Percentiles rank a stretch among this genome's conserved stretches.
phyloP scores from a whole-genome alignment of 1,140 invertebrate genomes.

The Leguminivora glycinivorella region DNA sequence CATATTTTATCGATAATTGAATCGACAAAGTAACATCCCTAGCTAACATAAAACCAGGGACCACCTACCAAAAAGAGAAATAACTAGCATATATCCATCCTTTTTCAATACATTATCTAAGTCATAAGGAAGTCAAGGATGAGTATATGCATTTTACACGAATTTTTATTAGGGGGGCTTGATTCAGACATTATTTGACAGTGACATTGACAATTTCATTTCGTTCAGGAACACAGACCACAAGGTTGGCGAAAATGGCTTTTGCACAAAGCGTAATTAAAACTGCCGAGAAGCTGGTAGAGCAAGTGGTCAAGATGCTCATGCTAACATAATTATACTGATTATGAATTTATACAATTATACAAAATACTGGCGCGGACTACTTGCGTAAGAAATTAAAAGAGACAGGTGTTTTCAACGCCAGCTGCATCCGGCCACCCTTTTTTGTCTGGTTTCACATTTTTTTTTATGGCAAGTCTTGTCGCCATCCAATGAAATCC shows the following conservation, averaged over 20 bases:
- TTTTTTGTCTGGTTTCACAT: background rate
- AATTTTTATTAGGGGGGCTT: too few relatives aligned
- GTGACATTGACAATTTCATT: conserved; percentile 1
- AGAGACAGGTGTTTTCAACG: background rate
- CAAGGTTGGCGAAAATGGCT: background rate
- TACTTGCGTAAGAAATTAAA: too few relatives aligned
- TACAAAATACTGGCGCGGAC: too few relatives aligned
- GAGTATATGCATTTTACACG: too few relatives aligned
- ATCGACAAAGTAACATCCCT: too few relatives aligned
- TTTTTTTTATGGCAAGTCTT: background rate
- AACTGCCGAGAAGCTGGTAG: background rate
- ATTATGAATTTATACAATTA: background rate
- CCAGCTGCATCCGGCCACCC: background rate
- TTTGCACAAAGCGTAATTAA: background rate
- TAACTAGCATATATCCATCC: too few relatives aligned
- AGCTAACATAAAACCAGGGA: too few relatives aligned
- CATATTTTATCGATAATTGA: too few relatives aligned
- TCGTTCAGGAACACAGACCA: background rate
- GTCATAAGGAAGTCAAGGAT: too few relatives aligned
- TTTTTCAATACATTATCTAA: too few relatives aligned
- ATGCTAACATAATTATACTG: background rate
- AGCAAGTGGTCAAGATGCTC: background rate
- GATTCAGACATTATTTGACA: conserved; percentile 14
- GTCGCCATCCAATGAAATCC: background rate
- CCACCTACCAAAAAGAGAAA: too few relatives aligned